Evolutionary conservation across 2,888 invertebrate species (phyloP), one percentile per base, ranked within the genome.

Genomic region (Caradrina kadenii): DNA sequence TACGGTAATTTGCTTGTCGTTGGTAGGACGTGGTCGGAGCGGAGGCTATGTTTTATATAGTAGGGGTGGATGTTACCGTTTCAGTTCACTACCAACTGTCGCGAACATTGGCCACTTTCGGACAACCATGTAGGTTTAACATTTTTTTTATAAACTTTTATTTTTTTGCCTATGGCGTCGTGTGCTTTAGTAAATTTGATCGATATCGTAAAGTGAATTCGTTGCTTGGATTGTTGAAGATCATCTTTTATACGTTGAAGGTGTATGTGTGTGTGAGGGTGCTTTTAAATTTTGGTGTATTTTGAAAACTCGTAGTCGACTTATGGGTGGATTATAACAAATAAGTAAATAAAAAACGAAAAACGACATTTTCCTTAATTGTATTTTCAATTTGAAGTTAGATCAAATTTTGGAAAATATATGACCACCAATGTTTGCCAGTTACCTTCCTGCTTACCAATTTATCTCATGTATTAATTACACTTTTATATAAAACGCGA

Each of bases 21-120:
- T 81, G 89, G 91, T 89, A 90, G 92, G 90, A 84, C 79, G 84
- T 55, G 65, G 75, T 71, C 76, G 71, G 63, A 66, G 69, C 76
- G 80, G 80, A 66, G 76, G 81, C 82, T 77, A 82, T 73, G 80
- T 91, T 88, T 92, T 92, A 92, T 90, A 93, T 84, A 88, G 89
- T 88, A 87, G 88, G 89, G 91, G 80, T 87, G 88, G 75, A 77
- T 80, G 69, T 88, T 79, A 73, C 70, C 70, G 75, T 83, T 85
- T 90, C 89, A 93, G 93, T 93, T 74, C 82, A 85, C 83, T 73
- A 73, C 81, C 80, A 87, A 87, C 92, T 81, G 87, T 89, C 89
- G 90, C 80, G 80, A 81, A 74, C 73, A 80, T 73, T 81, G 82
- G 86, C 78, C 86, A 87, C 85, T 82, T 78, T 81, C 78, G 81